Evolutionary conservation across 2,113 vertebrate species (phyloP).

Genomic region (Phalacrocorax pelagicus): DNA sequence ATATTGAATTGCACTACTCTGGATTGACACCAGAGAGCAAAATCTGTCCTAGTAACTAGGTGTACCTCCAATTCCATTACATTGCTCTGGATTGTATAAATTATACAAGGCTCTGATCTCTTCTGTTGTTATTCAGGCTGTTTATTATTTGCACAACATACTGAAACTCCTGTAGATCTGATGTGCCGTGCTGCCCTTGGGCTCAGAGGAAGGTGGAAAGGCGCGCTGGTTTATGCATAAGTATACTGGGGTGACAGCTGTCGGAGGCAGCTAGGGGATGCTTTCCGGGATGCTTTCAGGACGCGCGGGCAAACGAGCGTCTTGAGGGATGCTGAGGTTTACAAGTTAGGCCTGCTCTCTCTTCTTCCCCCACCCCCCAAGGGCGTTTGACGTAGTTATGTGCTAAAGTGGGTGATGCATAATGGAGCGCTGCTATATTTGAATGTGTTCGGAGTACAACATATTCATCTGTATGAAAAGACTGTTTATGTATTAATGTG

Average conservation of each 20-base stretch:
- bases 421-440: conserved; percentile 15
- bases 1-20: neutral
- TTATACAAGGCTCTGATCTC: neutral
- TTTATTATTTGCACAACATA: neutral
- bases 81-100: neutral
- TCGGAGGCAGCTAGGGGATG: neutral
- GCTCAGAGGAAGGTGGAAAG: neutral
- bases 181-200: neutral
- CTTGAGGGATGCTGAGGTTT: neutral
- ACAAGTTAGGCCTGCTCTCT: neutral
- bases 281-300: neutral
- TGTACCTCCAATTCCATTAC: neutral
- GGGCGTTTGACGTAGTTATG: neutral
- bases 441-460: neutral
- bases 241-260: neutral
- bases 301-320: neutral
- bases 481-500: conserved; percentile 36
- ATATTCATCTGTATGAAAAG: neutral
- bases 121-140: neutral
- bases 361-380: neutral
- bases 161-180: neutral
- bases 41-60: neutral
- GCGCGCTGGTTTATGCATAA: neutral
- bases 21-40: conserved; percentile 39
- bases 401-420: neutral